Evolutionary conservation across 2,113 vertebrate species (phyloP), one percentile per base, ranked within the genome.

Genomic region (Mormoops blainvillei): DNA sequence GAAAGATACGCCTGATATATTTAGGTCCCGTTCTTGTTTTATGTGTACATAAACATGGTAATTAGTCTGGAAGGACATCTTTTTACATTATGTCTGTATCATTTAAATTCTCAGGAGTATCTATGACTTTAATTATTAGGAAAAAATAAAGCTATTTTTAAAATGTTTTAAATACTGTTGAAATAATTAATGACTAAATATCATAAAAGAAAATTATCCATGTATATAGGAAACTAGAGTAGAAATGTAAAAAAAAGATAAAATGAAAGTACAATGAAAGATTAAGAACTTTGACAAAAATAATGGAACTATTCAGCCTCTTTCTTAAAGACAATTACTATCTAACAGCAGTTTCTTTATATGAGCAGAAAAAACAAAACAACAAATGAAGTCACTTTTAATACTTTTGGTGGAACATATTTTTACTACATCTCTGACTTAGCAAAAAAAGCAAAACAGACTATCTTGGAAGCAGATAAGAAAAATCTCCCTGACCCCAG

Each of bases 151-250:
- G 2, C 31, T 80, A 87, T 78, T 67, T 78, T 45, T 28, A 56
- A 65, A 52, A 68, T 24, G 63, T 2, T 19, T 73, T 74, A 43
- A 50, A 73, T 38, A 65, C 20, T 63, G 15, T 41, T 63, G 65
- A 89, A 96, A 86, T 50, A 90, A 63, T 92, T 45, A 94, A 80
- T 58, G 43, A 81, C 56, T 56, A 82, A 89, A 38, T 74, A 63
- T 31, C 93, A 82, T 65, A 28, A 74, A 82, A 58, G 77, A 6
- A 33, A 38, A n/a, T 88, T 81, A 91, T 81, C 41, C 45, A 31
- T 11, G 8, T 90, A 63, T 7, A 58, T 28, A 58, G 19, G 38
- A 89, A 89, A 28, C 65, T 48, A 95, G 31, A 86, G 45, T 50
- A 8, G 22, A 94, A 94, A 43, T 36, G 31, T 20, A 38, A 33